Evolutionary conservation across 2,113 vertebrate genomes (phyloP).

Genomic region (Heliornis fulica): DNA sequence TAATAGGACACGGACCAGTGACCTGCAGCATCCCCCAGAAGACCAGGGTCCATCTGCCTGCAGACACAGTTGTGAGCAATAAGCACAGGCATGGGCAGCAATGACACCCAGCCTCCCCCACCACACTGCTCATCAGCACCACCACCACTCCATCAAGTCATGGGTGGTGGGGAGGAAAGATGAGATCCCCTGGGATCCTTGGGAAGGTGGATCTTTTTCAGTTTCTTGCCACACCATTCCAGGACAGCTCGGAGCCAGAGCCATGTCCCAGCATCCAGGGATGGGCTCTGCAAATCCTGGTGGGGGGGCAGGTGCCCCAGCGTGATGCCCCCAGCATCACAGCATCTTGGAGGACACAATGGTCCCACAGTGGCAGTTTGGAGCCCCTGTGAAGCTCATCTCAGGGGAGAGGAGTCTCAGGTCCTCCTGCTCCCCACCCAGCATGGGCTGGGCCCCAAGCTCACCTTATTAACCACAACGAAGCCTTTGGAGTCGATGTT

Average conservation of each 20-base stretch:
- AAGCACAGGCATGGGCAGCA: neutral
- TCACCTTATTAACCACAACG: constrained; percentile 94
- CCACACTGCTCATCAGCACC: neutral
- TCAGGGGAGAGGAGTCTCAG: neutral
- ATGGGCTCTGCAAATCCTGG: neutral
- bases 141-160: fast-evolving
- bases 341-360: neutral
- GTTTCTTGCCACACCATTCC: neutral
- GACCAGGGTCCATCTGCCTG: neutral
- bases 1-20: neutral
- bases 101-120: fast-evolving
- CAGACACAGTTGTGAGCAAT: neutral
- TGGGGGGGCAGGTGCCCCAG: neutral
- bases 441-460: neutral
- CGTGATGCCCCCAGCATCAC: neutral
- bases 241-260: neutral
- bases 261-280: neutral
- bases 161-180: neutral
- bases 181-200: neutral
- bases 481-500: constrained; percentile 92
- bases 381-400: neutral
- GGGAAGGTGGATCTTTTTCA: neutral
- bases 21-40: neutral
- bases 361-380: fast-evolving
- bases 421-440: neutral